A percentile compares a stretch with the other conserved stretches of the same genome.
Evolutionary conservation across 2,888 invertebrate species (phyloP).

Genomic region (Mythimna ferrago): DNA sequence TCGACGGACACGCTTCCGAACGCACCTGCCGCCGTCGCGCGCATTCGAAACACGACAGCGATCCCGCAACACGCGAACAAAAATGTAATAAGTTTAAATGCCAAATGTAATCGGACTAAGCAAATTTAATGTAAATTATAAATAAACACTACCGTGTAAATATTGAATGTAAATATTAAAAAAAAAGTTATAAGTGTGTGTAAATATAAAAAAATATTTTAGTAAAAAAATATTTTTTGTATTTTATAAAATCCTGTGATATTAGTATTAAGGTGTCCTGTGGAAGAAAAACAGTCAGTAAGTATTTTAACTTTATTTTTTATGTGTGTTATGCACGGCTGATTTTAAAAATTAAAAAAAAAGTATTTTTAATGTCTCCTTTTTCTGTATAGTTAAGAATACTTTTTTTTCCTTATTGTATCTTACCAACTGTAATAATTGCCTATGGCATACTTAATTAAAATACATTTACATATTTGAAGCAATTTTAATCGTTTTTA

Average conservation of each 20-base stretch:
- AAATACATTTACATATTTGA: neutral
- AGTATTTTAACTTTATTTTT: slow-evolving; percentile 69
- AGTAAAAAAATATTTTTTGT: slow-evolving; percentile 48
- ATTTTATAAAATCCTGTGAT: slow-evolving; percentile 87
- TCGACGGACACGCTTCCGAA: slow-evolving; percentile 68
- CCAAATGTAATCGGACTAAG: slow-evolving; percentile 68
- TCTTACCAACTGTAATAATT: neutral
- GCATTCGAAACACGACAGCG: slow-evolving; percentile 62
- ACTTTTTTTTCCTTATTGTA: too few relatives aligned
- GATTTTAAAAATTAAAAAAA: neutral
- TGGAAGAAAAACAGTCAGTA: slow-evolving; percentile 77
- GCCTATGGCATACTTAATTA: neutral
- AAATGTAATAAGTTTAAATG: slow-evolving; percentile 74
- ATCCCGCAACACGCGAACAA: slow-evolving; percentile 60
- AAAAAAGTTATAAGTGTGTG: slow-evolving; percentile 63
- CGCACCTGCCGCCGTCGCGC: slow-evolving; percentile 69
- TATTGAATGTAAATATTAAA: slow-evolving; percentile 74
- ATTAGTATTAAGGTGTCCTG: slow-evolving; percentile 82
- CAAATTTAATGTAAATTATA: slow-evolving; percentile 68
- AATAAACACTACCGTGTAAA: slow-evolving; percentile 75
- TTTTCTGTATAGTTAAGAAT: neutral
- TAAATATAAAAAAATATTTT: slow-evolving; percentile 64
- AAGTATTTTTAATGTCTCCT: too few relatives aligned
- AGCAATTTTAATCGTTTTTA: neutral
- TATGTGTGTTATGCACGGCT: slow-evolving; percentile 7